A percentile compares a stretch with the other conserved stretches of the same genome.
These are phyloP conservation scores for Capreolus pygargus DNA, from an alignment of 2,113 vertebrate species.

Conservation along the genomic window DNA sequence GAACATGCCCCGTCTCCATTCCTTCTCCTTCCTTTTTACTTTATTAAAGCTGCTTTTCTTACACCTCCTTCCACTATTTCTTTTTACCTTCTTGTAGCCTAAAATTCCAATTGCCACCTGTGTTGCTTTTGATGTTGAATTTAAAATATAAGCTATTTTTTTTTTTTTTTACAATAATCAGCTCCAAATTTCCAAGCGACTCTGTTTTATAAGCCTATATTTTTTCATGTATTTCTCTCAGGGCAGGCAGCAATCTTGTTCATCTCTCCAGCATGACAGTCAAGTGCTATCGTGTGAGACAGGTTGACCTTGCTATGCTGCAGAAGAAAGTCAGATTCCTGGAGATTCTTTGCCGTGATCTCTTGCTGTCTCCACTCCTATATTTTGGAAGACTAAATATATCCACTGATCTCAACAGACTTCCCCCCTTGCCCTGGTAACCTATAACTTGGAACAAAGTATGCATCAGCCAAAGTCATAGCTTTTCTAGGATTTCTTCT, in stretches of 20 bases:
- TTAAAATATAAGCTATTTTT: neutral
- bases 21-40: conserved; percentile 57
- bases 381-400: neutral
- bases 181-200: neutral
- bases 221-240: neutral
- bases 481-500: neutral
- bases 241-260: neutral
- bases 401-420: neutral
- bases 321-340: neutral
- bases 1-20: conserved; percentile 9
- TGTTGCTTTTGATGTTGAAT: neutral
- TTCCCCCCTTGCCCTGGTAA: neutral
- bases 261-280: neutral
- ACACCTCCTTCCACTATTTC: neutral
- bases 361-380: neutral
- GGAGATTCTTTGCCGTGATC: neutral
- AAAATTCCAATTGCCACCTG: conserved; percentile 30
- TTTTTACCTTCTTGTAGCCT: neutral
- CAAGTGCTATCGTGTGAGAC: neutral
- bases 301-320: neutral
- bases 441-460: neutral
- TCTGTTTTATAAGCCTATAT: neutral
- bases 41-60: conserved; percentile 70
- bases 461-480: neutral
- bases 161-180: neutral